Evolutionary conservation across 2,888 invertebrate genomes (phyloP).

Genomic region (Oeneis ivallda): DNA sequence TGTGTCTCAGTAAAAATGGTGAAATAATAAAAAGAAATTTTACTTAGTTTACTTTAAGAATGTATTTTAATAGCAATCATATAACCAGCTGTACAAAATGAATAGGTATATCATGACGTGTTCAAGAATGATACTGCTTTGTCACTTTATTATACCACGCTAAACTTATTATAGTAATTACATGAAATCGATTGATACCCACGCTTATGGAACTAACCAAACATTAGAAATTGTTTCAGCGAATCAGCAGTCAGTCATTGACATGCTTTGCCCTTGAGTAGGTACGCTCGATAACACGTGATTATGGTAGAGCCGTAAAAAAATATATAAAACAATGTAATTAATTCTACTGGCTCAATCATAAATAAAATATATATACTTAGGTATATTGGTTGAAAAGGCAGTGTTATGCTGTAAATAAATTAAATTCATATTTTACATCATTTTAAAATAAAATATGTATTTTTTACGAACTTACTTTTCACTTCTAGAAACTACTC

Average conservation of each 20-base stretch:
- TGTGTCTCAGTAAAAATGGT: too few relatives aligned
- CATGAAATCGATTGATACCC: slow-evolving; percentile 33
- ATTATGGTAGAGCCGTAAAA: not conserved
- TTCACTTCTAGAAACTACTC: too few relatives aligned
- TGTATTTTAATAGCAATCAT: not conserved
- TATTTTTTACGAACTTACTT: too few relatives aligned
- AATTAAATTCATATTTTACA: too few relatives aligned
- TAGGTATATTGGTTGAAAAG: too few relatives aligned
- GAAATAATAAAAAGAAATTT: too few relatives aligned
- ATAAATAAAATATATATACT: too few relatives aligned
- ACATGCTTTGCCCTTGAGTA: slow-evolving; percentile 42
- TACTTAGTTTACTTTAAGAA: too few relatives aligned
- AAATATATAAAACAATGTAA: too few relatives aligned
- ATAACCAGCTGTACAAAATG: not conserved
- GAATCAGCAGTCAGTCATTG: slow-evolving; percentile 34
- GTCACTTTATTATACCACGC: slow-evolving; percentile 4
- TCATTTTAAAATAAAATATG: too few relatives aligned
- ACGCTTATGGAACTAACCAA: slow-evolving; percentile 31
- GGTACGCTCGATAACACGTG: slow-evolving; percentile 34
- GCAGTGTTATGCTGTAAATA: too few relatives aligned
- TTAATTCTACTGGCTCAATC: too few relatives aligned
- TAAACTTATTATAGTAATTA: slow-evolving; percentile 16
- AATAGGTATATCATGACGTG: not conserved
- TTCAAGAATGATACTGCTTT: not conserved
- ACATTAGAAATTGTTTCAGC: slow-evolving; percentile 35